Percentiles rank a stretch among this genome's conserved stretches.
phyloP scores from a whole-genome alignment of 1,140 invertebrate genomes.

The Vanessa atalanta region DNA sequence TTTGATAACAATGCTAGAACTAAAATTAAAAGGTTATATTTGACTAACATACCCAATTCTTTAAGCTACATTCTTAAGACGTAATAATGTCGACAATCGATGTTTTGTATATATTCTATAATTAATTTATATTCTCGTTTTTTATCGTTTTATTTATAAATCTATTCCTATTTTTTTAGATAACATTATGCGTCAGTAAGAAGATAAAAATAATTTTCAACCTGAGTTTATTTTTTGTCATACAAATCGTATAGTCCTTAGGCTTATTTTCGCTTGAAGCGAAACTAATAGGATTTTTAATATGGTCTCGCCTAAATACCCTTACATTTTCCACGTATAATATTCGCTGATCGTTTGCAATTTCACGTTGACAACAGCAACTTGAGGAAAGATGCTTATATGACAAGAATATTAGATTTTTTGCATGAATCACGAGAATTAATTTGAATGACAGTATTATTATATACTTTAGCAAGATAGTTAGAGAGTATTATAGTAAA shows the following conservation, averaged over 20 bases:
- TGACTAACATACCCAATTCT: too few species aligned
- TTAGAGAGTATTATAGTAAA: neutral
- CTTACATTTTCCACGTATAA: slow-evolving; percentile 9
- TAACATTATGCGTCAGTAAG: too few species aligned
- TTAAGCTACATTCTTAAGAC: too few species aligned
- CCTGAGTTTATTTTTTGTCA: neutral
- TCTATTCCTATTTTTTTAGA: too few species aligned
- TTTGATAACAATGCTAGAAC: too few species aligned
- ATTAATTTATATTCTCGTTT: too few species aligned
- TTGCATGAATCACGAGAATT: slow-evolving; percentile 6
- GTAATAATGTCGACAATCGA: too few species aligned
- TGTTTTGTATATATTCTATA: too few species aligned
- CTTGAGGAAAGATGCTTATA: slow-evolving; percentile 11
- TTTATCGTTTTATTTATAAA: too few species aligned
- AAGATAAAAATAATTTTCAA: too few species aligned
- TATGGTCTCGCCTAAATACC: neutral
- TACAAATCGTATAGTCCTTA: neutral
- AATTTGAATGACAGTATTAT: neutral
- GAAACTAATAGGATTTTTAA: slow-evolving; percentile 17
- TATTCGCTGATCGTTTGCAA: slow-evolving; percentile 25
- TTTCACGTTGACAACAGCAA: slow-evolving; percentile 22
- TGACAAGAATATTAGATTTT: slow-evolving; percentile 20
- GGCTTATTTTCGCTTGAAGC: slow-evolving; percentile 13
- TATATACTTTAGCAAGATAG: neutral
- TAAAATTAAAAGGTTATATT: too few species aligned